Base-by-base conservation (phyloP, 2,797 vertebrate species). In the Coendou prehensilis region DNA sequence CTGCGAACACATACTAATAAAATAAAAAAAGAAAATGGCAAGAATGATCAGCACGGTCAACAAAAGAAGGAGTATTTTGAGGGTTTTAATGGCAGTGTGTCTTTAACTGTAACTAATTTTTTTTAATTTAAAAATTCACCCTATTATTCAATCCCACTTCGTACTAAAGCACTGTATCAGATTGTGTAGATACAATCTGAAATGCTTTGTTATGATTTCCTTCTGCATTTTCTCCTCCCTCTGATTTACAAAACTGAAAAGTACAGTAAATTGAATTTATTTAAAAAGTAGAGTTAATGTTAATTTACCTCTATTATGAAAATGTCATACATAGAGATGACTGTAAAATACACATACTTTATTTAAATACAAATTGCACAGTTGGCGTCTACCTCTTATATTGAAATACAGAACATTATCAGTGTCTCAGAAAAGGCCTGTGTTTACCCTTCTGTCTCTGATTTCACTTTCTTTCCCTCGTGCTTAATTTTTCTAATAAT, bases 261-360 rank as follows among this genome's bases (percentile, higher is more conserved):
- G n/a, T 81, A 64, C 18, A 91, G 17, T 57, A 73, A 20, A 4
- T 82, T 54, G 13, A 54, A 67, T 71, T 93, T 69, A 56, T 64
- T 91, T 94, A 5, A 87, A 37, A 89, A 89, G 9, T 22, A 75
- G 9, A 87, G 15, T 73, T 86, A 17, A 23, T 64, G 3, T 37
- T 88, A 56, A 87, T 89, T 81, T 91, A 63, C 9, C 79, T 75
- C 83, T 82, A 33, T 71, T 89, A 87, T 80, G 47, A 88, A 64
- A 91, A 37, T 73, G 0, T 50, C 28, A n/a, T 9, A 50, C 13
- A 20, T n/a, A 20, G 23, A 73, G 20, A 89, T 69, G 7, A 61
- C 9, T 50, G 22, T 80, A 87, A 75, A 82, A 88, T 33, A 67
- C 37, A 30, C 1, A 15, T 2, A 17, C 4, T n/a, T 54, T 61